Evolutionary conservation across 2,797 vertebrate genomes (phyloP).

Genomic region (Orestias chungarensis): DNA sequence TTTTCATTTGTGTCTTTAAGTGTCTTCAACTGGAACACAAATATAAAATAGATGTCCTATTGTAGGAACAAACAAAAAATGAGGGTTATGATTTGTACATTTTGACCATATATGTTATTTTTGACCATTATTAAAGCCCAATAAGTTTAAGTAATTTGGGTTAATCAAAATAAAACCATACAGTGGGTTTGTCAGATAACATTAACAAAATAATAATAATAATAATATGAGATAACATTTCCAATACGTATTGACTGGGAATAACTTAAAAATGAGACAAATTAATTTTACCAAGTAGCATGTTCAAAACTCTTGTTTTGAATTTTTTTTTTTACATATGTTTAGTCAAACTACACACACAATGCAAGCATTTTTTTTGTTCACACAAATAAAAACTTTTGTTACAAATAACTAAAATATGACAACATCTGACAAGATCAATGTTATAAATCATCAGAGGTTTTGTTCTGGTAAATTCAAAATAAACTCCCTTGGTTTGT

Average conservation of each 20-base stretch:
- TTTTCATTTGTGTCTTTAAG: slow-evolving; percentile 4
- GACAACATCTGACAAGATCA: slow-evolving; percentile 11
- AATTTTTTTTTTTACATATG: too few relatives aligned
- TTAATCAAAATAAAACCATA: too few relatives aligned
- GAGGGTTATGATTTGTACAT: slow-evolving; percentile 50
- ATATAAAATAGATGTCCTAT: slow-evolving; percentile 49
- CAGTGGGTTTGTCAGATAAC: too few relatives aligned
- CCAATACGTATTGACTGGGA: slow-evolving; percentile 43
- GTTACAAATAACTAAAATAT: slow-evolving; percentile 10
- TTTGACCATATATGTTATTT: slow-evolving; percentile 30
- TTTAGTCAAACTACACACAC: not conserved
- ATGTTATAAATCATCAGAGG: slow-evolving; percentile 3
- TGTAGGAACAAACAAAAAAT: slow-evolving; percentile 39
- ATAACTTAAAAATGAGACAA: slow-evolving; percentile 52
- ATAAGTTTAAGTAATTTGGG: too few relatives aligned
- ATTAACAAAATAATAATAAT: too few relatives aligned
- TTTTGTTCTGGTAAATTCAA: slow-evolving; percentile 3
- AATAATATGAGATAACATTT: too few relatives aligned
- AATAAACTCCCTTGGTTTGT: slow-evolving; percentile 9
- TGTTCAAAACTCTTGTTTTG: not conserved
- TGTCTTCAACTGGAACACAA: too few relatives aligned
- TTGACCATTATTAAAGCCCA: too few relatives aligned
- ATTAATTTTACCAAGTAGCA: slow-evolving; percentile 49
- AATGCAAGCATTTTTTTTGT: not conserved
- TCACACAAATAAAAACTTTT: not conserved